Evolutionary conservation across 2,113 vertebrate species (phyloP).

Genomic region (Picathartes gymnocephalus): DNA sequence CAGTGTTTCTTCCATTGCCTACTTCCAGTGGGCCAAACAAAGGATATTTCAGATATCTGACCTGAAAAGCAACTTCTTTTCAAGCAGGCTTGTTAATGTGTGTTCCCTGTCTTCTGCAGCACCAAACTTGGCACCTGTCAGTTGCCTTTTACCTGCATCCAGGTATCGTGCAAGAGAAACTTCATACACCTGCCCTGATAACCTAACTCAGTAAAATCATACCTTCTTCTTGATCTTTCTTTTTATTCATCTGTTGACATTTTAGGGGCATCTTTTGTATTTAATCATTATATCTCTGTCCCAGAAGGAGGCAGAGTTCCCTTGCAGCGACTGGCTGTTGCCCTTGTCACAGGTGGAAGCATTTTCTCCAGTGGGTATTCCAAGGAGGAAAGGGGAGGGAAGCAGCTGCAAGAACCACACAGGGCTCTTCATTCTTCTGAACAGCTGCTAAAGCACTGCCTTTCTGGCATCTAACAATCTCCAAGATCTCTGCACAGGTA

Average conservation of each 20-base stretch:
- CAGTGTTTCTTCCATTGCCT: not conserved
- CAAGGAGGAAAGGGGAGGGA: not conserved
- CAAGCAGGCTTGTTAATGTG: not conserved
- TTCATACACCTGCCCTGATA: not conserved
- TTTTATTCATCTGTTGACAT: not conserved
- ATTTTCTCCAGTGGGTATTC: not conserved
- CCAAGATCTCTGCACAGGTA: not conserved
- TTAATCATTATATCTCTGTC: not conserved
- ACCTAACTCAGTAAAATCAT: not conserved
- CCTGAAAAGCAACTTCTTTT: not conserved
- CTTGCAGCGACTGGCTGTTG: not conserved
- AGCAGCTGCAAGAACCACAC: not conserved
- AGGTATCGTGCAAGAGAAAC: not conserved
- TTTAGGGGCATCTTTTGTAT: not conserved
- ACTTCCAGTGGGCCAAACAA: not conserved
- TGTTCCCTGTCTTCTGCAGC: not conserved
- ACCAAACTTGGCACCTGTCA: not conserved
- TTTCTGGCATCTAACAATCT: not conserved
- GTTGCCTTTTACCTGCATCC: not conserved
- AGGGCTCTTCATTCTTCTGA: not conserved
- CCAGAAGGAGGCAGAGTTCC: not conserved
- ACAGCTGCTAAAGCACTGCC: not conserved
- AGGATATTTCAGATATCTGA: not conserved
- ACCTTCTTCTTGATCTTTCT: not conserved
- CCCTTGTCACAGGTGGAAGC: not conserved